Evolutionary conservation across 64 coral and sea anemone genomes (phyloP).

Genomic region (Hydrozoanthus tunicans): DNA sequence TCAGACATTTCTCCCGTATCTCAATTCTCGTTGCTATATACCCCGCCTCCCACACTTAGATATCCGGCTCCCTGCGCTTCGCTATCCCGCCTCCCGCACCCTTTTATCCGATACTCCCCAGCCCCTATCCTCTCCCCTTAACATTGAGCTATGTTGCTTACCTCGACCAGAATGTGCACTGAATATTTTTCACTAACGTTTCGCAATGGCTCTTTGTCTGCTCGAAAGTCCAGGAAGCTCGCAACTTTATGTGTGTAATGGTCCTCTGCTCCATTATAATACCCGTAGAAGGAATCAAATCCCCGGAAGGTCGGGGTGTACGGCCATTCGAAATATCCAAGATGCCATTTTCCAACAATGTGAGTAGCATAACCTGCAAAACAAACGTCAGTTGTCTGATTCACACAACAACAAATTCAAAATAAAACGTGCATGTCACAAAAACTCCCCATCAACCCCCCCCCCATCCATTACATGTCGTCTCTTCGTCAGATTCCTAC

Average conservation of each 20-base stretch:
- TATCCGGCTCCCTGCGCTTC: too few species aligned
- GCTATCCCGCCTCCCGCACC: too few species aligned
- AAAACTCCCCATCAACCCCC: too few species aligned
- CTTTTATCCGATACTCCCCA: too few species aligned
- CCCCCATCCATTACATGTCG: too few species aligned
- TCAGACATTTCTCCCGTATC: too few species aligned
- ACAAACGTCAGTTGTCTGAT: background rate
- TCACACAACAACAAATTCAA: background rate
- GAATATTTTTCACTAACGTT: background rate
- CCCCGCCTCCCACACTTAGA: too few species aligned
- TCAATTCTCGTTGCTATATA: too few species aligned
- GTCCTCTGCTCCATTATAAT: background rate
- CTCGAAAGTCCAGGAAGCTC: background rate
- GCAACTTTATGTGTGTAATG: background rate
- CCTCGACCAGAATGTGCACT: background rate
- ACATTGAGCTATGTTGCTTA: background rate
- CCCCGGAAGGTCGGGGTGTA: background rate
- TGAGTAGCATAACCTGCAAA: background rate
- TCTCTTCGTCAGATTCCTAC: background rate
- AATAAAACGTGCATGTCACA: too few species aligned
- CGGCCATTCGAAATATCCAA: background rate
- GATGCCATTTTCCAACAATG: conserved; percentile 3
- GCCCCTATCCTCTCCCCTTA: too few species aligned
- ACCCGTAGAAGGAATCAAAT: background rate
- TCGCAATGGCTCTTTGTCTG: background rate